Evolutionary conservation across 2,113 vertebrate genomes (phyloP).

Genomic region (Promerops cafer): DNA sequence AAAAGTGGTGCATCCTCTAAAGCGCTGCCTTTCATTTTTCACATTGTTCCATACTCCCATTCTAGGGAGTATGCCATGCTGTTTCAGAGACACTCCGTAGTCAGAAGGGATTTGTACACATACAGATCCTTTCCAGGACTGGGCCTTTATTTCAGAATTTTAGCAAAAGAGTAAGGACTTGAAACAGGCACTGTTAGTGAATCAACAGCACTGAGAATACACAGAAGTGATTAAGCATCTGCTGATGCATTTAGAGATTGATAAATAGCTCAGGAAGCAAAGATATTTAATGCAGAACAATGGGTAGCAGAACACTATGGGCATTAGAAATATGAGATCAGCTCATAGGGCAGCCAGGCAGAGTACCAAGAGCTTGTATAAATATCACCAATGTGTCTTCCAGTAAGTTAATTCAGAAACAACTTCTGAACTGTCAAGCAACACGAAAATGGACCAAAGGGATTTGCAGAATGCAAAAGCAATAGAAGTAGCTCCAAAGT

Average conservation of each 20-base stretch:
- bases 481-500: not conserved
- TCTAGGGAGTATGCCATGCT: not conserved
- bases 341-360: not conserved
- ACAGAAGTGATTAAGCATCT: not conserved
- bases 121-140: not conserved
- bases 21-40: not conserved
- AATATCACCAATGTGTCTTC: not conserved
- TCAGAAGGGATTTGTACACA: not conserved
- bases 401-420: not conserved
- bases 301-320: not conserved
- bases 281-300: not conserved
- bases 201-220: not conserved
- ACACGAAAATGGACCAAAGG: not conserved
- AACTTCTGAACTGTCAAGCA: not conserved
- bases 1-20: not conserved
- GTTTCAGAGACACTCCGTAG: not conserved
- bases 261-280: not conserved
- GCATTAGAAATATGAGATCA: not conserved
- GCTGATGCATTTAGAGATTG: not conserved
- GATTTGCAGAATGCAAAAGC: not conserved
- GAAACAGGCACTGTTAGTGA: not conserved
- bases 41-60: not conserved
- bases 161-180: not conserved
- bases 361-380: not conserved
- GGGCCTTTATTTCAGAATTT: not conserved